Evolutionary conservation across 2,888 invertebrate genomes (phyloP).

Genomic region (Xestia c-nigrum): DNA sequence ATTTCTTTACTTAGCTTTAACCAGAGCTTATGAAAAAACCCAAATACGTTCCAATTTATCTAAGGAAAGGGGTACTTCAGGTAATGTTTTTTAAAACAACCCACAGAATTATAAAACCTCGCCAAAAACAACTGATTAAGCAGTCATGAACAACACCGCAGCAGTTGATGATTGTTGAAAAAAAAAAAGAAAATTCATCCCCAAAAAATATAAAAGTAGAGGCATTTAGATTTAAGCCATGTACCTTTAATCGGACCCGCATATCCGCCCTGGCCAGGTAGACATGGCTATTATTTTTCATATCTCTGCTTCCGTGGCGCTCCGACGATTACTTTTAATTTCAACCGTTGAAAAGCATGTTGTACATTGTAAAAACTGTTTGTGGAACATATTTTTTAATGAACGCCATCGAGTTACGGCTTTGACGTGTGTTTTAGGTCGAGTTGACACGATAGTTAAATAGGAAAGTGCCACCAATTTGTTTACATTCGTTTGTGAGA

Average conservation of each 20-base stretch:
- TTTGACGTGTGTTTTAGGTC: conserved; percentile 78
- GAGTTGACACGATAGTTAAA: conserved; percentile 75
- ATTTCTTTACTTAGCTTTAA: no score
- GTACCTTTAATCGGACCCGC: conserved; percentile 76
- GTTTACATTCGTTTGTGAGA: conserved; percentile 27
- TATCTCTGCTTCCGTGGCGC: conserved; percentile 82
- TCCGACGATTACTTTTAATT: conserved; percentile 86
- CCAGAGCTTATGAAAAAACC: not conserved
- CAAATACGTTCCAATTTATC: not conserved
- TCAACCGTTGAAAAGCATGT: conserved; percentile 82
- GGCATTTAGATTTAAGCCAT: conserved; percentile 73
- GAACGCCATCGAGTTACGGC: conserved; percentile 77
- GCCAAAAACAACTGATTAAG: conserved; percentile 30
- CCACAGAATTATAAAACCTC: not conserved
- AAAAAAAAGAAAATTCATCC: conserved; percentile 34
- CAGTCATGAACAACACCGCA: conserved; percentile 26
- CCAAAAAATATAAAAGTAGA: conserved; percentile 67
- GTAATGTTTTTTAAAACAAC: not conserved
- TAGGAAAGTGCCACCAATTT: conserved; percentile 44
- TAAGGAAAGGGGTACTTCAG: not conserved
- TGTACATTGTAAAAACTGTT: conserved; percentile 81
- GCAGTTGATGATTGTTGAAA: conserved; percentile 32
- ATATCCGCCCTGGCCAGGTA: conserved; percentile 75
- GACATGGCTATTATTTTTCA: conserved; percentile 83
- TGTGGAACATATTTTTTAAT: conserved; percentile 80